Conservation (phyloP, 2,797 vertebrate species). For the Novumbra hubbsi region DNA sequence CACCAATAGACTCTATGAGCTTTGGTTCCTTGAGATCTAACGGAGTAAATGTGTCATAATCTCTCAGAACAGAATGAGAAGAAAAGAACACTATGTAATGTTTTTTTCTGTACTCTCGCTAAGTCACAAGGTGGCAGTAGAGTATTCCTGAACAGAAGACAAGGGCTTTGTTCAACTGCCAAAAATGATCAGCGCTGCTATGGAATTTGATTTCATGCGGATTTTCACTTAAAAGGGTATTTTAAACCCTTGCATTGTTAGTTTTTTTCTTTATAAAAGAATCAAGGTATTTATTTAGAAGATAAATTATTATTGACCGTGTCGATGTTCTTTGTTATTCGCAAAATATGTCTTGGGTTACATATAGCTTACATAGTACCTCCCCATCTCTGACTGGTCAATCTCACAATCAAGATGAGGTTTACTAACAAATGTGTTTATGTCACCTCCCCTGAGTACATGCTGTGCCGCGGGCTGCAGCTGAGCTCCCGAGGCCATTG, state of each 20-base stretch:
- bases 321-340: constrained; percentile 35
- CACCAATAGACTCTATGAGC: background rate
- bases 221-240: constrained; percentile 55
- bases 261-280: constrained; percentile 52
- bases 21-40: background rate
- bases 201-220: constrained; percentile 59
- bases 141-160: constrained; percentile 33
- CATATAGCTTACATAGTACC: constrained; percentile 13
- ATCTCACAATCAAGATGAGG: background rate
- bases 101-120: constrained; percentile 11
- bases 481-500: background rate
- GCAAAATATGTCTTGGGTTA: background rate
- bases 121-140: constrained; percentile 56
- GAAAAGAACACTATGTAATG: background rate
- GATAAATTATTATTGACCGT: constrained; percentile 57
- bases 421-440: background rate
- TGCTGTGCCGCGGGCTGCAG: background rate
- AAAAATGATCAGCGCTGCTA: constrained; percentile 38
- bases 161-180: constrained; percentile 29
- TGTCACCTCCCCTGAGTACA: background rate
- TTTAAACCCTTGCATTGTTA: constrained; percentile 53
- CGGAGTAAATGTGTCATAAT: background rate
- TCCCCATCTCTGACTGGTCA: background rate
- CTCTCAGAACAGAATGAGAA: background rate
- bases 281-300: constrained; percentile 47